These are phyloP conservation scores for Aegypius monachus DNA, from an alignment of 2,113 vertebrate genomes.

Conservation along the genomic window DNA sequence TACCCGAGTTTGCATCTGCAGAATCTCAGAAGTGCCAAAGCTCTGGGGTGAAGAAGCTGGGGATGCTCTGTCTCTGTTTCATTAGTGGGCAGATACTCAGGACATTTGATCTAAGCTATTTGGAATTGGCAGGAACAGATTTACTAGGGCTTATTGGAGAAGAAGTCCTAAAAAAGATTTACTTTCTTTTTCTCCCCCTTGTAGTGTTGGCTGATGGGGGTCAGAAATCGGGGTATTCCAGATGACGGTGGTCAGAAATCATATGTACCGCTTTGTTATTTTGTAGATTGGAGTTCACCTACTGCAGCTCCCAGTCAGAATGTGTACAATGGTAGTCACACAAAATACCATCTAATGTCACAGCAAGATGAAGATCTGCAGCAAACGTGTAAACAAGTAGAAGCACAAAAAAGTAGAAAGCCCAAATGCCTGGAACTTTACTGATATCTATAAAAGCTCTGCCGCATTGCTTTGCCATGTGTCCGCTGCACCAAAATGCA, in stretches of 20 bases:
- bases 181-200: background rate
- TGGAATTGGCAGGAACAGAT: background rate
- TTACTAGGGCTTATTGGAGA: background rate
- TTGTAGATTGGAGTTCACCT: background rate
- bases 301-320: background rate
- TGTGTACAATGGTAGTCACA: background rate
- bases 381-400: background rate
- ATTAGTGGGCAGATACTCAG: background rate
- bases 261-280: rapidly evolving
- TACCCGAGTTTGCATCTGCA: background rate
- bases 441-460: background rate
- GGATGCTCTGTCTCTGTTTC: background rate
- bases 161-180: background rate
- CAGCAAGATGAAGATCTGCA: background rate
- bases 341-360: background rate
- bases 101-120: background rate
- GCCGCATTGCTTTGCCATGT: background rate
- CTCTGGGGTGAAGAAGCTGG: background rate
- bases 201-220: background rate
- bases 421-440: background rate
- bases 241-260: background rate
- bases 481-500: background rate
- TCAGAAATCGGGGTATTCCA: background rate
- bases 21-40: background rate
- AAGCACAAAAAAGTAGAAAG: background rate